Conservation (phyloP, 2,797 vertebrate species). For the Sebastes vulpes region DNA sequence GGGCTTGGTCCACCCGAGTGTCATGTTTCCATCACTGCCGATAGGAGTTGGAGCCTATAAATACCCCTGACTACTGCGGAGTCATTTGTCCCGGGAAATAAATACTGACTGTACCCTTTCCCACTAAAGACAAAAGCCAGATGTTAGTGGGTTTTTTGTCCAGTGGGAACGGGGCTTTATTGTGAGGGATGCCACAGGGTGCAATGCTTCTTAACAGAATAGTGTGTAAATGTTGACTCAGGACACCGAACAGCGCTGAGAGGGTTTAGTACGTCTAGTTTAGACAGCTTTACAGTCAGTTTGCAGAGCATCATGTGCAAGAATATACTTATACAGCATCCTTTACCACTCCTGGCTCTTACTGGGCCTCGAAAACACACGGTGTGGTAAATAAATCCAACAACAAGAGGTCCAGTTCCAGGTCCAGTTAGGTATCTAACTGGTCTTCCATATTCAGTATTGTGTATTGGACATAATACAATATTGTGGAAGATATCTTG, state of each 20-base stretch:
- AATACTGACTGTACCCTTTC: no score
- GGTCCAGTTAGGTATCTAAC: not conserved
- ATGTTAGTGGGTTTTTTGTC: no score
- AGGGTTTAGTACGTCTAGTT: constrained; percentile 30
- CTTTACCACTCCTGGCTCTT: not conserved
- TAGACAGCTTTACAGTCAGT: constrained; percentile 14
- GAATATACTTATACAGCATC: not conserved
- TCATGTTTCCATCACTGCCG: no score
- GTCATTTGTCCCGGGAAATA: no score
- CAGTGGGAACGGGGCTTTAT: no score
- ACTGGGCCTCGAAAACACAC: not conserved
- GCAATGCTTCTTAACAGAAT: constrained; percentile 16
- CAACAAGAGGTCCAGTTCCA: not conserved
- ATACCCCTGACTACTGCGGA: no score
- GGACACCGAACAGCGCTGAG: not conserved
- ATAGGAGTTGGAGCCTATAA: no score
- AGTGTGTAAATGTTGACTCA: constrained; percentile 16
- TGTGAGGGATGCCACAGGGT: constrained; percentile 1
- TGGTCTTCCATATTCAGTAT: not conserved
- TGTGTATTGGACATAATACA: not conserved
- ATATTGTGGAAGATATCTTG: not conserved
- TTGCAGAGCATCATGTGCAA: constrained; percentile 14
- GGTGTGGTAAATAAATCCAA: not conserved
- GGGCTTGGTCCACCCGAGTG: no score
- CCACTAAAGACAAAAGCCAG: no score